Conservation (phyloP, 2,888 invertebrate genomes). For the Antheraea assamensis region DNA sequence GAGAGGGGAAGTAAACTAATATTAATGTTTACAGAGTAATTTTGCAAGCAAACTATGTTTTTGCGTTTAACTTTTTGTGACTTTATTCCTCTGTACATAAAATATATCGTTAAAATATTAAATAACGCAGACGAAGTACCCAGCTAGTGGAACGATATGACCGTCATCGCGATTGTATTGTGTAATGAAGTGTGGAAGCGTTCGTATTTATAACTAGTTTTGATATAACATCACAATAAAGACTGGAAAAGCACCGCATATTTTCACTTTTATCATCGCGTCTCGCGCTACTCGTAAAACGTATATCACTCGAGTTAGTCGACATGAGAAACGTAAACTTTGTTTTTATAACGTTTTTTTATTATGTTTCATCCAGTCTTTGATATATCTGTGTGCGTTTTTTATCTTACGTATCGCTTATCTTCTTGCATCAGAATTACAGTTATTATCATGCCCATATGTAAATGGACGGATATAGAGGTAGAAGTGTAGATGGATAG, state of each 20-base stretch:
- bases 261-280: conserved; percentile 11
- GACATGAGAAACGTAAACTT: not conserved
- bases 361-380: not conserved
- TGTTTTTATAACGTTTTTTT: conserved; percentile 7
- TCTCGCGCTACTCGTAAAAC: not conserved
- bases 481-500: too few species aligned
- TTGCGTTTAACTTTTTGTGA: too few species aligned
- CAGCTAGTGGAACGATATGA: too few species aligned
- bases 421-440: not conserved
- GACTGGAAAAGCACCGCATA: conserved; percentile 1
- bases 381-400: not conserved
- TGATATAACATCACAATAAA: not conserved
- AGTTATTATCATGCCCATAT: not conserved
- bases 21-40: too few species aligned
- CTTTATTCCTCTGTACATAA: too few species aligned
- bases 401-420: not conserved
- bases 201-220: not conserved
- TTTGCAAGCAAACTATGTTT: too few species aligned
- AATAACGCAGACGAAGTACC: too few species aligned
- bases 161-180: too few species aligned
- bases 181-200: not conserved
- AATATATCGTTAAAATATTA: too few species aligned
- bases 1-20: too few species aligned
- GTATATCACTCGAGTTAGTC: conserved; percentile 10
- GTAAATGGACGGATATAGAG: too few species aligned